These are phyloP conservation scores for Bos indicus DNA, from an alignment of 2,113 vertebrate genomes.

Conservation along the genomic window DNA sequence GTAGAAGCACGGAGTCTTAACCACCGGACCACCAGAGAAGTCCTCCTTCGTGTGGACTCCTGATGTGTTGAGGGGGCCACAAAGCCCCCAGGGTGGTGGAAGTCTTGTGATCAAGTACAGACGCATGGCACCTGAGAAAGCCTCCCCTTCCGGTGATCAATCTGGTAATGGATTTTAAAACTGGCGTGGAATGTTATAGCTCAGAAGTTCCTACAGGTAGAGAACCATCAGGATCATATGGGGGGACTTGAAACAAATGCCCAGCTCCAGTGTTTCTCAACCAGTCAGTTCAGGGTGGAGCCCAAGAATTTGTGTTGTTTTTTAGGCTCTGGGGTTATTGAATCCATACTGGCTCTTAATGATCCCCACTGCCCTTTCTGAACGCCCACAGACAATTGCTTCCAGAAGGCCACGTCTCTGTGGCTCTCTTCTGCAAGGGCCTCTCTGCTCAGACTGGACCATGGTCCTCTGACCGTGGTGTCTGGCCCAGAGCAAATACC, in stretches of 20 bases:
- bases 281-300: not conserved
- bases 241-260: not conserved
- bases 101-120: not conserved
- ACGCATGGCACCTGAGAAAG: not conserved
- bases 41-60: not conserved
- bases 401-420: not conserved
- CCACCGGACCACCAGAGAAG: not conserved
- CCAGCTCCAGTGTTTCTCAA: not conserved
- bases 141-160: not conserved
- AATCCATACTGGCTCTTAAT: not conserved
- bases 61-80: not conserved
- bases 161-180: not conserved
- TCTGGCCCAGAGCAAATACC: not conserved
- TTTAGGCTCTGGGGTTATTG: slow-evolving; percentile 9
- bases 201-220: not conserved
- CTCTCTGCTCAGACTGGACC: not conserved
- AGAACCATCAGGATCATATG: not conserved
- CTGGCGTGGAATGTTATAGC: not conserved
- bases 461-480: not conserved
- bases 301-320: not conserved
- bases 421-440: not conserved
- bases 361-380: not conserved
- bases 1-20: not conserved
- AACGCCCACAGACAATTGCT: not conserved
- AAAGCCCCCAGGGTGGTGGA: not conserved